Evolutionary conservation across 2,888 invertebrate species (phyloP).

Genomic region (Drosophila longiperda): DNA sequence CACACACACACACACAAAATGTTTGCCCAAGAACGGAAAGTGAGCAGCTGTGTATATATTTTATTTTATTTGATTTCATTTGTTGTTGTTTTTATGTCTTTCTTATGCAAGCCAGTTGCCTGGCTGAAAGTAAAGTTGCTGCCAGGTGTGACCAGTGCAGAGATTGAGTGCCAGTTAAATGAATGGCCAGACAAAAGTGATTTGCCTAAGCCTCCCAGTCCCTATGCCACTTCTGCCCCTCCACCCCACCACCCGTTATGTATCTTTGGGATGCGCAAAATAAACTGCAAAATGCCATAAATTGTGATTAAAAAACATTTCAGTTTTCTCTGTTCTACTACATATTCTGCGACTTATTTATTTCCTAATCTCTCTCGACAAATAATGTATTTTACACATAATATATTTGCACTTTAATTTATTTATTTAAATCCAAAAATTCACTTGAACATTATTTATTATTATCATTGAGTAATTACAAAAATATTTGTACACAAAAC

Average conservation of each 20-base stretch:
- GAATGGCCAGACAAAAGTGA: conserved; percentile 39
- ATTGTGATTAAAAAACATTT: conserved; percentile 46
- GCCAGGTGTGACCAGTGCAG: conserved; percentile 49
- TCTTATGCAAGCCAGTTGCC: conserved; percentile 45
- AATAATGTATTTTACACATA: conserved; percentile 32
- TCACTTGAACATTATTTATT: neutral
- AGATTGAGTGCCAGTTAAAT: conserved; percentile 52
- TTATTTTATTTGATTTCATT: conserved; percentile 51
- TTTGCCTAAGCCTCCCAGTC: conserved; percentile 38
- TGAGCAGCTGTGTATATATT: conserved; percentile 64
- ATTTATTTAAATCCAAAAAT: neutral
- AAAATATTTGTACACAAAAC: neutral
- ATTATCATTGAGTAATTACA: neutral
- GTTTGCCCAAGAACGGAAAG: conserved; percentile 45
- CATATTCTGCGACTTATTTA: conserved; percentile 9
- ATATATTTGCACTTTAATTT: conserved; percentile 1
- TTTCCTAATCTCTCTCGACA: conserved; percentile 33
- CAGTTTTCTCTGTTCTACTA: conserved; percentile 6
- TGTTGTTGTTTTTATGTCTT: conserved; percentile 64
- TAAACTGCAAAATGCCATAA: conserved; percentile 50
- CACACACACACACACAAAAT: conserved; percentile 27
- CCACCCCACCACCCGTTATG: neutral
- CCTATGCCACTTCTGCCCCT: neutral
- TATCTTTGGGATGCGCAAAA: conserved; percentile 40
- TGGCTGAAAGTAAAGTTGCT: conserved; percentile 31